These are phyloP conservation scores for Ommatoiulus sabulosus DNA, from an alignment of 2,888 invertebrate genomes.

Conservation along the genomic window DNA sequence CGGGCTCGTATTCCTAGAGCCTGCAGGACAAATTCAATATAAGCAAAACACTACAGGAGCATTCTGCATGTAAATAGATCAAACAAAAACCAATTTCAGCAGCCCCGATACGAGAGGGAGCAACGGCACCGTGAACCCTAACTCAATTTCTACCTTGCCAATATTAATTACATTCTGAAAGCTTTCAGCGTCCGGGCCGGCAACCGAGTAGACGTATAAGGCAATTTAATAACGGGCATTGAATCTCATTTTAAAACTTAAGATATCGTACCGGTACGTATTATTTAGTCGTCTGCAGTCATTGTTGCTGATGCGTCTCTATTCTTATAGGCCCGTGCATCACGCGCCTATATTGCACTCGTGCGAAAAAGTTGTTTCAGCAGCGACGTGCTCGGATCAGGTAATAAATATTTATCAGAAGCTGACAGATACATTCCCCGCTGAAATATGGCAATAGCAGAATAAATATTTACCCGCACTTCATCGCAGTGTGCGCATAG, in stretches of 20 bases:
- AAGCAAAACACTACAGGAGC: neutral
- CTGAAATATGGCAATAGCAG: conserved; percentile 18
- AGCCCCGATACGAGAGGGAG: neutral
- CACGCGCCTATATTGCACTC: neutral
- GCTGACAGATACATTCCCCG: conserved; percentile 28
- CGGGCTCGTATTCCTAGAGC: neutral
- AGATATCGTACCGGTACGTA: neutral
- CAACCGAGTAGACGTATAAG: neutral
- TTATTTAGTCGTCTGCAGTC: neutral
- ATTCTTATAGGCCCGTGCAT: neutral
- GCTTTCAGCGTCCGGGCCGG: neutral
- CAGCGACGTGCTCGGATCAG: neutral
- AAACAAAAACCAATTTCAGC: neutral
- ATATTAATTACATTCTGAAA: neutral
- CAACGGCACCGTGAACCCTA: neutral
- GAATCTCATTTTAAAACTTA: neutral
- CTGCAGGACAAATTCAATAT: neutral
- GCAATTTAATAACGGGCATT: neutral
- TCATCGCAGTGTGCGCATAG: neutral
- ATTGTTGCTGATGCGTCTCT: neutral
- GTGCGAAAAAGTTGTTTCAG: neutral
- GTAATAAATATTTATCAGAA: conserved; percentile 15
- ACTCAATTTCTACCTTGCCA: conserved; percentile 21
- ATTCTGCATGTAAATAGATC: conserved; percentile 7
- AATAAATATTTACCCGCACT: neutral